phyloP scores from a whole-genome alignment of 2,888 invertebrate species.

The Nomada ferruginata region DNA sequence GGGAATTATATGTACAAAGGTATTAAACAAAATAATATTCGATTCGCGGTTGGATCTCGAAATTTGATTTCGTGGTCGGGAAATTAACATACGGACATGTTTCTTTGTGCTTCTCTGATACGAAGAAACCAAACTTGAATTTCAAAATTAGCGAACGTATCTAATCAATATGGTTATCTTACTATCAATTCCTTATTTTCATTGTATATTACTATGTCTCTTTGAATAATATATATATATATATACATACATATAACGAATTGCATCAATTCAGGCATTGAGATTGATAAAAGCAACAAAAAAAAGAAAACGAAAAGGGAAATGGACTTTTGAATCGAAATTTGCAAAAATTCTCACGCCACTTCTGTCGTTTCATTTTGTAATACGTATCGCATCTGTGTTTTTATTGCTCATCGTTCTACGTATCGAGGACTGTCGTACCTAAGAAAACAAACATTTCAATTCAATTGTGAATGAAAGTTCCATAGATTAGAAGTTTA shows the following conservation, averaged over 20 bases:
- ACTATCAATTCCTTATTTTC: not conserved
- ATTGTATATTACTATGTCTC: not conserved
- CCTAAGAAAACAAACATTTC: slow-evolving; percentile 7
- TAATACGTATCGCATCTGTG: slow-evolving; percentile 1
- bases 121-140: not conserved
- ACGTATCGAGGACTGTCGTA: not conserved
- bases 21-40: not conserved
- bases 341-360: slow-evolving; percentile 23
- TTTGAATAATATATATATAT: not conserved
- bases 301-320: not conserved
- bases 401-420: slow-evolving; percentile 1
- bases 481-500: too few relatives aligned
- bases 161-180: not conserved
- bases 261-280: not conserved
- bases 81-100: not conserved
- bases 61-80: not conserved
- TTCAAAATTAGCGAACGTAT: not conserved
- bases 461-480: slow-evolving; percentile 19
- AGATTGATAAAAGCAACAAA: not conserved
- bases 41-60: not conserved
- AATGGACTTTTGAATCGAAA: slow-evolving; percentile 1
- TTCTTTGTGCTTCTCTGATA: slow-evolving; percentile 12
- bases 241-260: not conserved
- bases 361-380: slow-evolving; percentile 6
- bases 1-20: not conserved